Base-by-base conservation (phyloP, 1,140 invertebrate genomes). In the Phenacoccus solenopsis region DNA sequence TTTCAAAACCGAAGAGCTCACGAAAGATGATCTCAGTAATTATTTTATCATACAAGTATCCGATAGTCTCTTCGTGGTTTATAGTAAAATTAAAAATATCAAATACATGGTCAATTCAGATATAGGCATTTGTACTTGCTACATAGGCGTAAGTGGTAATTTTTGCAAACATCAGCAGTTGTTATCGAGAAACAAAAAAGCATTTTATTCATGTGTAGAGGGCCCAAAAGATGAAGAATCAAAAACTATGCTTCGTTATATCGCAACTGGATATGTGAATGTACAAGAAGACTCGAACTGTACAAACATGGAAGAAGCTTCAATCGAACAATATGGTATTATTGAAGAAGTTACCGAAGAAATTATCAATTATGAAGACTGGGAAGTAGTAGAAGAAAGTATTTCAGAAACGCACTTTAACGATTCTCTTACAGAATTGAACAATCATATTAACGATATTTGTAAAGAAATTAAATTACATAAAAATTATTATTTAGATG, bases 131-230 rank as follows among this genome's bases (percentile, higher is more conserved):
- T 64, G 59, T 27, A 64, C 59, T 3, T 64, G 59, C 16, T 64
- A 24, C 25, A 64, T 64, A 4, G 59, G 59, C 2, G 59, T 64
- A 20, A 24, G 59, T 20, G 59, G 59, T 1, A 64, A 10, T 64
- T 64, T 64, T 24, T 64, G 59, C 20, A 64, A 27, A 64, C 59
- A 64, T 64, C 59, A 64, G 21, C 59, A 64, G 13, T 10, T 64
- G 16, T 22, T 64, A 2, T 3, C 25, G 4, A 27, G 25, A 9
- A 25, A 10, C 20, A 64, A 24, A 27, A 64, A 10, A 10, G 59
- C 21, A 64, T 49, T 49, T 16, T 24, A 64, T 10, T 3, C 21
- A 16, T 20, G 10, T 4, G 13, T 64, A 20, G 20, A 24, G 59
- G 22, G 25, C 16, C 59, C 59, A 13, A 22, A 3, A 10, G 25